These are phyloP conservation scores for Andrena marginata DNA, from an alignment of 2,888 invertebrate species.

Conservation along the genomic window DNA sequence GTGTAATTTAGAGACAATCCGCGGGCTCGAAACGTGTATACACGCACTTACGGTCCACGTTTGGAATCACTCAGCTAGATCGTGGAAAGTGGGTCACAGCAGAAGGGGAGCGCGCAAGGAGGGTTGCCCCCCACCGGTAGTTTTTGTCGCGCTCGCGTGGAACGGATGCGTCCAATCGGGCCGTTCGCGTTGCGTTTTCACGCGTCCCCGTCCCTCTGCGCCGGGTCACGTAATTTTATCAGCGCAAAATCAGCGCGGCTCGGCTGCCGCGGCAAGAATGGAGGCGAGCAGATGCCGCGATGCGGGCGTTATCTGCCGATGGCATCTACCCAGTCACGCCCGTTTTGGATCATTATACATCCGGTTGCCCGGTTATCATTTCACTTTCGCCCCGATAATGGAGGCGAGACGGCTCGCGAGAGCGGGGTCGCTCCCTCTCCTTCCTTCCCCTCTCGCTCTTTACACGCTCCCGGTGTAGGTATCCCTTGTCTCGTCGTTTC, in stretches of 20 bases:
- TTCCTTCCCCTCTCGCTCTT: neutral
- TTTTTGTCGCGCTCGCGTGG: neutral
- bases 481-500: conserved; percentile 17
- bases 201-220: conserved; percentile 30
- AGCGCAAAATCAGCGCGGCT: conserved; percentile 60
- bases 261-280: conserved; percentile 52
- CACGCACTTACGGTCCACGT: conserved; percentile 1
- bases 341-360: conserved; percentile 76
- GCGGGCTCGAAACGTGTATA: too few relatives aligned
- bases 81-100: conserved; percentile 48
- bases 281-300: conserved; percentile 80
- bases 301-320: conserved; percentile 82
- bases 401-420: conserved; percentile 45
- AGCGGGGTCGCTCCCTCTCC: neutral
- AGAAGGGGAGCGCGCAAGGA: conserved; percentile 14
- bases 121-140: conserved; percentile 8
- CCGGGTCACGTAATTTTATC: conserved; percentile 61
- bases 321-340: conserved; percentile 79
- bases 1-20: conserved; percentile 6
- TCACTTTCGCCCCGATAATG: conserved; percentile 76
- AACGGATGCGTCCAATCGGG: conserved; percentile 28
- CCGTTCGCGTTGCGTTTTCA: conserved; percentile 42
- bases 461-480: conserved; percentile 5
- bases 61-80: neutral
- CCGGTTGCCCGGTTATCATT: conserved; percentile 78